phyloP scores from a whole-genome alignment of 2,888 invertebrate genomes.

The Aricia artaxerxes region DNA sequence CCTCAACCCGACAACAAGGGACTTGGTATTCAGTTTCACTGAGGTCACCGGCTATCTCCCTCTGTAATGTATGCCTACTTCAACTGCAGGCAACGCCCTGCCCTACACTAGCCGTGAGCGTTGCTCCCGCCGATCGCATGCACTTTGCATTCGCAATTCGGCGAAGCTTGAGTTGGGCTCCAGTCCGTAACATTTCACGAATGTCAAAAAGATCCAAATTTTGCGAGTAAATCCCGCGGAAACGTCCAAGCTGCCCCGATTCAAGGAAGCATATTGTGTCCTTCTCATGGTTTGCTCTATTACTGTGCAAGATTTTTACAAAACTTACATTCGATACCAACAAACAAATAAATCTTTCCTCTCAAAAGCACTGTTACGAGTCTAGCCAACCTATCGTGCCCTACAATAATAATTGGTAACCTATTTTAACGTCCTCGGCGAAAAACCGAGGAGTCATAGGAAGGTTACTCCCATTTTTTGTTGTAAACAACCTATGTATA shows the following conservation, averaged over 20 bases:
- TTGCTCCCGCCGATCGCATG: constrained; percentile 35
- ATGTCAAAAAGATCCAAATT: background rate
- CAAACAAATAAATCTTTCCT: too few relatives aligned
- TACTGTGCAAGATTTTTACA: too few relatives aligned
- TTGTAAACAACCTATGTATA: background rate
- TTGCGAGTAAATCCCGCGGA: too few relatives aligned
- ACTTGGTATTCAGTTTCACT: constrained; percentile 18
- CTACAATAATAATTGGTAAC: too few relatives aligned
- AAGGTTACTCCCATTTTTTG: background rate
- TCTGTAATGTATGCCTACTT: constrained; percentile 50
- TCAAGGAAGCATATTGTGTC: too few relatives aligned
- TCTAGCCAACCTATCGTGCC: too few relatives aligned
- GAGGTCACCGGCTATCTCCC: constrained; percentile 11
- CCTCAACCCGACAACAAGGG: constrained; percentile 7
- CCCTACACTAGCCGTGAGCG: constrained; percentile 48
- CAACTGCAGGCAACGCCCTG: constrained; percentile 64
- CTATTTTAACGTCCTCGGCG: too few relatives aligned
- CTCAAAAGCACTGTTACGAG: too few relatives aligned
- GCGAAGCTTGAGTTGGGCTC: background rate
- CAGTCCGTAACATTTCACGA: background rate
- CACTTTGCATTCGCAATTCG: constrained; percentile 22
- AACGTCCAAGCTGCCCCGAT: too few relatives aligned
- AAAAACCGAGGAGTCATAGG: too few relatives aligned
- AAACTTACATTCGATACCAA: too few relatives aligned
- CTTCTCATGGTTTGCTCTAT: too few relatives aligned